These are phyloP conservation scores for Canis aureus DNA, from an alignment of 2,113 vertebrate species.

Conservation along the genomic window DNA sequence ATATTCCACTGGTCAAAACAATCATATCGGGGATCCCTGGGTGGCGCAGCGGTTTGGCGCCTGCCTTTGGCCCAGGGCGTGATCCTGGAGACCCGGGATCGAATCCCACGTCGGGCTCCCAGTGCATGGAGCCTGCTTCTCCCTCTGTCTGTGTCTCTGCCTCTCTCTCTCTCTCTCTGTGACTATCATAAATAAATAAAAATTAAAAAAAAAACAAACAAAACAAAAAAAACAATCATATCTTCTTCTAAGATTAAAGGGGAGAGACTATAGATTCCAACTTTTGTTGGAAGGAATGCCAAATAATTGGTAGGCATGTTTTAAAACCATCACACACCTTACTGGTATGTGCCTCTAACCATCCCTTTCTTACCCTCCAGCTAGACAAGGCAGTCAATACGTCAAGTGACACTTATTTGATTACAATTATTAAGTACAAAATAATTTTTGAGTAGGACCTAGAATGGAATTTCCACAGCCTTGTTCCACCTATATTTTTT, in stretches of 20 bases:
- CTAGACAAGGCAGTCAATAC: background rate
- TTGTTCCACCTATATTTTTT: background rate
- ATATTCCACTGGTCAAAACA: background rate
- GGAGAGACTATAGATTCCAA: background rate
- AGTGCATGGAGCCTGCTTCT: too few relatives aligned
- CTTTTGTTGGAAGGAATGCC: background rate
- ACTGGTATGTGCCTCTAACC: background rate
- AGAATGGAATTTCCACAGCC: background rate
- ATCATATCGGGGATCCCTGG: background rate
- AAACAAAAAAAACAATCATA: background rate
- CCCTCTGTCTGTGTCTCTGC: too few relatives aligned
- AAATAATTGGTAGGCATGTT: slow-evolving; percentile 18
- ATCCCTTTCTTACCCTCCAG: background rate
- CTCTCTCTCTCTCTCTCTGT: too few relatives aligned
- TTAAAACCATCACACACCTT: slow-evolving; percentile 10
- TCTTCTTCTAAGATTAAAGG: slow-evolving; percentile 27
- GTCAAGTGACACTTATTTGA: slow-evolving; percentile 20
- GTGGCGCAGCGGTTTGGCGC: too few relatives aligned
- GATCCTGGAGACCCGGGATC: too few relatives aligned
- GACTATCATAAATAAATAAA: too few relatives aligned
- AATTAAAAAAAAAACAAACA: too few relatives aligned
- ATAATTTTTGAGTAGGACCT: background rate
- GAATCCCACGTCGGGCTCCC: too few relatives aligned
- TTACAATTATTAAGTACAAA: background rate
- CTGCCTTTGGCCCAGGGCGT: too few relatives aligned